These are phyloP conservation scores for Gortyna flavago DNA, from an alignment of 2,888 invertebrate genomes.

Conservation along the genomic window DNA sequence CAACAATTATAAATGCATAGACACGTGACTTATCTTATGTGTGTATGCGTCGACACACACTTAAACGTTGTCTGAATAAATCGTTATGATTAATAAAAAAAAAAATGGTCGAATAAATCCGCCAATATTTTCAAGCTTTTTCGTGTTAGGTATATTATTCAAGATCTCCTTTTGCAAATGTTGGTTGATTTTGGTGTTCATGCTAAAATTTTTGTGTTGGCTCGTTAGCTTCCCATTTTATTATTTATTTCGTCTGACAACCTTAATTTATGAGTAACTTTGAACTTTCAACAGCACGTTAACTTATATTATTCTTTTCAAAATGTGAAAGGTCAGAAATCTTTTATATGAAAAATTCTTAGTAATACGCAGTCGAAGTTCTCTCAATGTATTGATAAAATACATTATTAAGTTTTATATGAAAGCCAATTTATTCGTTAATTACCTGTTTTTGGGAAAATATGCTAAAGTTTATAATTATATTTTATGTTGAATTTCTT, in stretches of 20 bases:
- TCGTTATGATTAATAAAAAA: no score
- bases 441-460: constrained; percentile 21
- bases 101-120: no score
- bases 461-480: constrained; percentile 25
- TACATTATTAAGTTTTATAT: constrained; percentile 35
- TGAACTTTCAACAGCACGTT: constrained; percentile 28
- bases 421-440: constrained; percentile 21
- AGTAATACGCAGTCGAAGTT: constrained; percentile 26
- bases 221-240: background rate
- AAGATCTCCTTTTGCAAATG: background rate
- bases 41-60: no score
- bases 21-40: no score
- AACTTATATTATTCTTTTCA: constrained; percentile 27
- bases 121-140: no score
- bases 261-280: constrained; percentile 25
- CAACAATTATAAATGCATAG: no score
- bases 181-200: background rate
- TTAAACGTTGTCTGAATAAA: no score
- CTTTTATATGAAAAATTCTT: constrained; percentile 31
- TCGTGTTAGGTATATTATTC: background rate
- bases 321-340: constrained; percentile 25
- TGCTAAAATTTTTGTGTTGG: background rate
- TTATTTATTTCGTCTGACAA: constrained; percentile 20
- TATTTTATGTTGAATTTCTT: constrained; percentile 13
- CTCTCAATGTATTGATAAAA: constrained; percentile 29